Conservation (phyloP, 2,797 vertebrate genomes). For the Trachurus trachurus region DNA sequence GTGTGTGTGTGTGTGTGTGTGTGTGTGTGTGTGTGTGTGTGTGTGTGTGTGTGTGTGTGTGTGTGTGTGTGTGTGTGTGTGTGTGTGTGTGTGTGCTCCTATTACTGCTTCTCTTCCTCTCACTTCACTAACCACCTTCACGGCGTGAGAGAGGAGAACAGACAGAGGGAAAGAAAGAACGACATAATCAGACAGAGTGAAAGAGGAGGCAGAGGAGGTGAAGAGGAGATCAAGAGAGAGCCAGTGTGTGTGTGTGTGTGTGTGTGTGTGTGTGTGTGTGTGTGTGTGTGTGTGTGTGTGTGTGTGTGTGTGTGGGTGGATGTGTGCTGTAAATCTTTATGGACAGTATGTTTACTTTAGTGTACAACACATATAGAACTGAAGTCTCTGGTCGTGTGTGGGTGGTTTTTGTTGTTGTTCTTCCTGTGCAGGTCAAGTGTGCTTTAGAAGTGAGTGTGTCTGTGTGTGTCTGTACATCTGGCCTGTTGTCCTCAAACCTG, state of each 20-base stretch:
- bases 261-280: no score
- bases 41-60: not conserved
- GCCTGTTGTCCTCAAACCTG: not conserved
- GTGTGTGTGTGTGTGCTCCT: constrained; percentile 21
- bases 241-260: no score
- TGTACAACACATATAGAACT: not conserved
- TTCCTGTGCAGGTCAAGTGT: constrained; percentile 12
- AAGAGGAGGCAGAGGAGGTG: constrained; percentile 16
- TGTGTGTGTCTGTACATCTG: not conserved
- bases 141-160: constrained; percentile 5
- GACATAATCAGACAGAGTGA: not conserved
- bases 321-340: constrained; percentile 3
- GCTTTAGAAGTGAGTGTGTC: not conserved
- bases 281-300: no score
- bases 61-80: not conserved
- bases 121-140: constrained; percentile 32
- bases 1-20: not conserved
- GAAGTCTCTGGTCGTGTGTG: constrained; percentile 16
- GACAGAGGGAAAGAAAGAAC: not conserved
- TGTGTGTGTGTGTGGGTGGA: constrained; percentile 42
- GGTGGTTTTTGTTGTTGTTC: constrained; percentile 20
- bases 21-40: not conserved
- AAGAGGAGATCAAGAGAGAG: constrained; percentile 30
- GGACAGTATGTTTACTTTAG: constrained; percentile 33
- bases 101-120: constrained; percentile 43